Evolutionary conservation across 2,113 vertebrate genomes (phyloP).

Genomic region (Elaphurus davidianus): DNA sequence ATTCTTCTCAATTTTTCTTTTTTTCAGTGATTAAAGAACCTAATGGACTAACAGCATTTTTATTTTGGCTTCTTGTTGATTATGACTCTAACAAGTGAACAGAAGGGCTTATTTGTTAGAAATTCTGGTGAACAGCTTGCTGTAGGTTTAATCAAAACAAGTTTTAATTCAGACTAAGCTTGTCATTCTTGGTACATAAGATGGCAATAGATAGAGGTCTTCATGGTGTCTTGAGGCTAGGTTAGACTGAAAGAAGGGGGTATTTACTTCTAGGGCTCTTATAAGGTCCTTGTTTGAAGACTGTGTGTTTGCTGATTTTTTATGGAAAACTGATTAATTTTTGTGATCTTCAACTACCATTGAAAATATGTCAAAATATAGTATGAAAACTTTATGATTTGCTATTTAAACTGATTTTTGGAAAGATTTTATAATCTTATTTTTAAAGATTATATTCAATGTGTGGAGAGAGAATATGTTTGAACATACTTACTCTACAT

Average conservation of each 20-base stretch:
- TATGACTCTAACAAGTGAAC: constrained; percentile 66
- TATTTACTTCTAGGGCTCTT: not conserved
- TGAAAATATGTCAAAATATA: constrained; percentile 11
- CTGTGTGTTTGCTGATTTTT: not conserved
- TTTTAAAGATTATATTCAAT: not conserved
- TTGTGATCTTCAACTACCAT: not conserved
- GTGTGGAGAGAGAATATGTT: not conserved
- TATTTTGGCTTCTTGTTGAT: constrained; percentile 62
- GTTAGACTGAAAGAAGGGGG: not conserved
- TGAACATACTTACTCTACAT: not conserved
- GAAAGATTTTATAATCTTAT: not conserved
- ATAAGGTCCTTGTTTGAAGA: not conserved
- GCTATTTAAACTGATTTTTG: not conserved
- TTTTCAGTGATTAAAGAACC: constrained; percentile 5
- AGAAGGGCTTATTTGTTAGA: constrained; percentile 69
- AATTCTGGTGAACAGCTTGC: constrained; percentile 63
- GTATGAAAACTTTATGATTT: not conserved
- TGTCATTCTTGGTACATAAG: not conserved
- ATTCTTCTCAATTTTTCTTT: not conserved
- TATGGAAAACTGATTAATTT: not conserved
- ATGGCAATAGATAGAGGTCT: constrained; percentile 13
- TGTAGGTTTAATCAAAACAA: constrained; percentile 36
- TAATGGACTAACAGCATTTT: constrained; percentile 40
- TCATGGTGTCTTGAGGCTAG: not conserved
- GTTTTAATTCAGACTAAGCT: constrained; percentile 57